Conservation (phyloP, 2,113 vertebrate genomes). For the Lepisosteus oculatus region DNA sequence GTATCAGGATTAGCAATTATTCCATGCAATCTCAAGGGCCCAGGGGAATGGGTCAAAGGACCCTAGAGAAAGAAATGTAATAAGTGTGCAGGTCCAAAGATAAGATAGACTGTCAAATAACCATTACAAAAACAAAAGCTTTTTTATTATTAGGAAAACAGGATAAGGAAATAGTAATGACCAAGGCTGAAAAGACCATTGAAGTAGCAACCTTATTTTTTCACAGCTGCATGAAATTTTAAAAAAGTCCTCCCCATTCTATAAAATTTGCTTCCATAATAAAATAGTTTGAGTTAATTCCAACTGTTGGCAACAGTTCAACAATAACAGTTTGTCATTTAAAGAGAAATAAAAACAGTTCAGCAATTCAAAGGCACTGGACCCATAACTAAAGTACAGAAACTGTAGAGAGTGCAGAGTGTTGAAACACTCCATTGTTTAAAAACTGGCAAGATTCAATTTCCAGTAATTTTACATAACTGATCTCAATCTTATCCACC, state of each 20-base stretch:
- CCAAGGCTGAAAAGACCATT: too few relatives aligned
- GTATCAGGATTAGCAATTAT: conserved; percentile 21
- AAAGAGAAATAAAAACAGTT: too few relatives aligned
- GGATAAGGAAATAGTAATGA: neutral
- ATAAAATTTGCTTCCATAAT: neutral
- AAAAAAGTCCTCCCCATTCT: neutral
- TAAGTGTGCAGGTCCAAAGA: conserved; percentile 23
- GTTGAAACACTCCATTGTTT: too few relatives aligned
- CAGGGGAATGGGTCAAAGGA: conserved; percentile 9
- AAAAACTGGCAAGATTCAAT: too few relatives aligned
- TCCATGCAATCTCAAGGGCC: conserved; percentile 12
- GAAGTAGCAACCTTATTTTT: neutral
- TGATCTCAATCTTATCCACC: neutral
- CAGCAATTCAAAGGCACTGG: too few relatives aligned
- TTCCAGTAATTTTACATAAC: neutral
- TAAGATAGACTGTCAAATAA: conserved; percentile 18
- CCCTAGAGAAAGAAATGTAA: conserved; percentile 19
- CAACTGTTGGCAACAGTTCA: neutral
- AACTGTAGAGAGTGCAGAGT: too few relatives aligned
- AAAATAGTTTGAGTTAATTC: neutral
- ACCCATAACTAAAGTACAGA: too few relatives aligned
- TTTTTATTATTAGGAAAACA: conserved; percentile 5
- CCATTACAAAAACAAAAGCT: neutral
- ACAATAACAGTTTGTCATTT: neutral
- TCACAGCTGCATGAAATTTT: neutral